phyloP scores from a whole-genome alignment of 2,797 vertebrate genomes.

The Tenualosa ilisha region DNA sequence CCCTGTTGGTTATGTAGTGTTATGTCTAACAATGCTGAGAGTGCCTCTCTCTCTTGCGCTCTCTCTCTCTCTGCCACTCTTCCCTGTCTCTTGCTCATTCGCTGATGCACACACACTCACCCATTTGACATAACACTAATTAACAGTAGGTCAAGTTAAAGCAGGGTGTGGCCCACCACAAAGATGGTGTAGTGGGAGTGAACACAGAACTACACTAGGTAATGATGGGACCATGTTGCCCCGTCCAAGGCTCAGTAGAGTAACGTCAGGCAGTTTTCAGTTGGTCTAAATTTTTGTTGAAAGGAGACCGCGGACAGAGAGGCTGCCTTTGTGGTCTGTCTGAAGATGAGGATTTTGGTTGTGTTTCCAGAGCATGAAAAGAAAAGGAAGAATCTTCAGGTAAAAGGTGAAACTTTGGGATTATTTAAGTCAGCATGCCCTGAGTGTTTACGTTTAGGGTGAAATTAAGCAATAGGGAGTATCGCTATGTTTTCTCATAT shows the following conservation, averaged over 20 bases:
- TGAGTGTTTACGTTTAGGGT: neutral
- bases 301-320: slow-evolving; percentile 36
- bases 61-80: neutral
- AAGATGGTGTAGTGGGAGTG: slow-evolving; percentile 14
- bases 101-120: slow-evolving; percentile 68
- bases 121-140: slow-evolving; percentile 67
- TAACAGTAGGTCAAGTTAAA: slow-evolving; percentile 61
- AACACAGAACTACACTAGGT: neutral
- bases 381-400: slow-evolving; percentile 66
- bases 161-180: slow-evolving; percentile 56
- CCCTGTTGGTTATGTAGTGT: neutral
- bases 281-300: neutral
- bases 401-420: slow-evolving; percentile 51
- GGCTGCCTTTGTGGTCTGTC: neutral
- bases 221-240: neutral
- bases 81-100: neutral
- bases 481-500: neutral
- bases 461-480: neutral
- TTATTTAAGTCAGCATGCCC: too few relatives aligned
- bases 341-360: slow-evolving; percentile 70
- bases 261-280: neutral
- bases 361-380: slow-evolving; percentile 62
- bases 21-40: neutral
- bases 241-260: neutral
- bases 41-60: neutral